Percentiles rank a stretch among this genome's conserved stretches.
Evolutionary conservation across 2,888 invertebrate species (phyloP).

Genomic region (Synanthedon formicaeformis): DNA sequence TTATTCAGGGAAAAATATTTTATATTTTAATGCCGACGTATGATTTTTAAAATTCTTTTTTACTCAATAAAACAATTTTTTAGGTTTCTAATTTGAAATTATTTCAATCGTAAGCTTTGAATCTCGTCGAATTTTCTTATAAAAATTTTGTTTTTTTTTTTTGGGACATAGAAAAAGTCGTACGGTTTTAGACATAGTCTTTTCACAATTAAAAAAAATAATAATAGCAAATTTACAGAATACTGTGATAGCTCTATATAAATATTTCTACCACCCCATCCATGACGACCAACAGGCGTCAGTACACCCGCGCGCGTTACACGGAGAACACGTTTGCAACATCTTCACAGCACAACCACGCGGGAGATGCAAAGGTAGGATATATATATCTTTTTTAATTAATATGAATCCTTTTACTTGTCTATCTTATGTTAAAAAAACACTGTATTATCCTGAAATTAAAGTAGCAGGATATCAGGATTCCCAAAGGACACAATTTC

Average conservation of each 20-base stretch:
- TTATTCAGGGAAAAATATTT: too few species aligned
- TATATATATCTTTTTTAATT: neutral
- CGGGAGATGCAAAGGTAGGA: conserved; percentile 38
- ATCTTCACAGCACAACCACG: conserved; percentile 5
- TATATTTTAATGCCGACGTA: too few species aligned
- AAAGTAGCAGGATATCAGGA: conserved; percentile 6
- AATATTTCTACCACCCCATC: conserved; percentile 1
- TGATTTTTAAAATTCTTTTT: too few species aligned
- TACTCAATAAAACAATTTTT: too few species aligned
- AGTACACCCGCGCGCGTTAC: neutral
- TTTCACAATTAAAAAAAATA: too few species aligned
- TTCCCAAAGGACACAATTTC: neutral
- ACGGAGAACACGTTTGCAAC: neutral
- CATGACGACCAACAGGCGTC: conserved; percentile 2
- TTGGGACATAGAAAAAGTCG: too few species aligned
- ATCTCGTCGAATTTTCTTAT: too few species aligned
- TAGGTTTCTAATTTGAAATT: too few species aligned
- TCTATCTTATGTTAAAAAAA: neutral
- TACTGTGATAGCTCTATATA: neutral
- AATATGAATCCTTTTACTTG: neutral
- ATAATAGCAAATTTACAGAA: too few species aligned
- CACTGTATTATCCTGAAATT: neutral
- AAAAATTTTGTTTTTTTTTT: too few species aligned
- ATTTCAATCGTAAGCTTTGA: too few species aligned
- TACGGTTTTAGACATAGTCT: too few species aligned